A percentile compares a stretch with the other conserved stretches of the same genome.
These are phyloP conservation scores for Brachionus manjavacas DNA, from an alignment of 1,140 invertebrate genomes.

Conservation along the genomic window DNA sequence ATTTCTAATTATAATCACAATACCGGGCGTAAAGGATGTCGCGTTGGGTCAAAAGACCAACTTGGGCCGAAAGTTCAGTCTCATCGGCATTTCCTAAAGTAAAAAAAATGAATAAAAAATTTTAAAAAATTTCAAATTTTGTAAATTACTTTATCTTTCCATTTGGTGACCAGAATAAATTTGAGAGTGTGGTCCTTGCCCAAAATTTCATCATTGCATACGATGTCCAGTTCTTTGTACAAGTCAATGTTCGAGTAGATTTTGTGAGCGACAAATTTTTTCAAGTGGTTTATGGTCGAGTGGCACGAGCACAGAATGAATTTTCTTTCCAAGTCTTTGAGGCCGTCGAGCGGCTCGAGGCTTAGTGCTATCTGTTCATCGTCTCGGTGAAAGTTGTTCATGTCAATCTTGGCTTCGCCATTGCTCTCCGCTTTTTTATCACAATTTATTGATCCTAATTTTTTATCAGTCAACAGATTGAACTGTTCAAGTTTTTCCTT, in stretches of 20 bases:
- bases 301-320: constrained; percentile 36
- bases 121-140: no score
- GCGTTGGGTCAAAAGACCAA: neutral
- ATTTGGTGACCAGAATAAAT: constrained; percentile 61
- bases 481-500: constrained; percentile 2
- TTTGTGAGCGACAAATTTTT: constrained; percentile 39
- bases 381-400: constrained; percentile 3
- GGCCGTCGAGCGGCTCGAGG: constrained; percentile 4
- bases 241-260: neutral
- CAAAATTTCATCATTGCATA: constrained; percentile 94
- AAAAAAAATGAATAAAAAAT: no score
- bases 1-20: neutral
- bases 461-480: neutral
- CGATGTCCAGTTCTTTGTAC: constrained; percentile 74
- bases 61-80: constrained; percentile 39
- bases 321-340: neutral
- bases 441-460: neutral
- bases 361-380: constrained; percentile 14
- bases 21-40: neutral
- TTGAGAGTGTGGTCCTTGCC: constrained; percentile 98
- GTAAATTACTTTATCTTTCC: constrained; percentile 40
- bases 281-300: constrained; percentile 40
- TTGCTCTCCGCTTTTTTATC: neutral
- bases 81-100: neutral
- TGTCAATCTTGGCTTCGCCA: neutral